phyloP scores from a whole-genome alignment of 2,113 vertebrate genomes.

The Ibidorhyncha struthersii region DNA sequence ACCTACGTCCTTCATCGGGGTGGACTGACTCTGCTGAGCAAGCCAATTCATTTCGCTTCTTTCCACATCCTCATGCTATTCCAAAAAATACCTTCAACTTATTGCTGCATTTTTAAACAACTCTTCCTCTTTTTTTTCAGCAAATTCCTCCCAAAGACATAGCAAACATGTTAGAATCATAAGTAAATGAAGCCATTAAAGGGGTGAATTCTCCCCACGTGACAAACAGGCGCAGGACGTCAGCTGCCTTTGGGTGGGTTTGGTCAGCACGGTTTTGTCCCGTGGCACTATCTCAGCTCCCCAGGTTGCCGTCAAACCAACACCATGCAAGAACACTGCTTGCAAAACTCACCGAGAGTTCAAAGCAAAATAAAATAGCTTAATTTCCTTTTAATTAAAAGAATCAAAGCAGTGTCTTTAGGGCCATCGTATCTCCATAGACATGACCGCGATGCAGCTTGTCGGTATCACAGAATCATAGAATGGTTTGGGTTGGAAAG shows the following conservation, averaged over 20 bases:
- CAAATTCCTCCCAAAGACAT: neutral
- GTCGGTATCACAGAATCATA: neutral
- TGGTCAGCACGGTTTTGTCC: neutral
- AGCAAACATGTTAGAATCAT: accelerated
- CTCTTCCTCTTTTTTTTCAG: neutral
- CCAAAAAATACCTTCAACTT: neutral
- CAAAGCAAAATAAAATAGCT: neutral
- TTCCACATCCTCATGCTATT: neutral
- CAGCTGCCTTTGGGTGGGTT: neutral
- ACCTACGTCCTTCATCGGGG: neutral
- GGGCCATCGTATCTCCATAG: neutral
- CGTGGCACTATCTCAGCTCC: accelerated
- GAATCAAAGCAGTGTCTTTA: neutral
- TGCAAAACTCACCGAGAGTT: neutral
- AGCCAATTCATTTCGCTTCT: neutral
- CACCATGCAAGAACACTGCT: neutral
- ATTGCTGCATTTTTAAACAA: neutral
- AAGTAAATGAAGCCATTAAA: neutral
- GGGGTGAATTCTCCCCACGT: neutral
- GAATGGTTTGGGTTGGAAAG: too few relatives aligned
- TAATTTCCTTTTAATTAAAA: neutral
- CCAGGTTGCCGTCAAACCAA: neutral
- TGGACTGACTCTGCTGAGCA: neutral
- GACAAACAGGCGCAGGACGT: neutral
- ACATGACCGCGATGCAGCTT: accelerated